Evolutionary conservation across 2,888 invertebrate genomes (phyloP).

Genomic region (Invenusta paracnida): DNA sequence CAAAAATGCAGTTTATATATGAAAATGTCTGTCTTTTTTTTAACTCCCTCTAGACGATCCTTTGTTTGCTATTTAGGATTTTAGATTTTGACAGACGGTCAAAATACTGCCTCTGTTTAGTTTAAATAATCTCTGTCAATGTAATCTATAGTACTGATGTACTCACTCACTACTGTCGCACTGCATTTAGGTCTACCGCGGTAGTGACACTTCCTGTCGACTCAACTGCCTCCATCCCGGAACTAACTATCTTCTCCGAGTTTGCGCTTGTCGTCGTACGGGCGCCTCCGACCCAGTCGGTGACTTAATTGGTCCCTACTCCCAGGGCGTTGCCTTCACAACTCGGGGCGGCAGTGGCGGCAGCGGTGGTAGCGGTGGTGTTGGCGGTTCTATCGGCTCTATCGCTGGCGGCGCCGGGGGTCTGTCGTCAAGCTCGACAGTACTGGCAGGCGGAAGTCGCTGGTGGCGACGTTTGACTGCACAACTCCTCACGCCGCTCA

Average conservation of each 20-base stretch:
- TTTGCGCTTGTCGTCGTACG: conserved; percentile 65
- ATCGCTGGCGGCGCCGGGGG: neutral
- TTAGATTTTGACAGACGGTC: too few species aligned
- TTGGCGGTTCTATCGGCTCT: conserved; percentile 23
- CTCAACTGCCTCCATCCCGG: conserved; percentile 69
- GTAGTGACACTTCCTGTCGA: conserved; percentile 63
- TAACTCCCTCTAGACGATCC: too few species aligned
- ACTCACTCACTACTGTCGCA: too few species aligned
- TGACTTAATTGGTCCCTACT: neutral
- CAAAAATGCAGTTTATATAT: too few species aligned
- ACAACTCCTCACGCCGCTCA: conserved; percentile 57
- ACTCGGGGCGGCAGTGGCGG: conserved; percentile 58
- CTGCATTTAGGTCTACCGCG: conserved; percentile 63
- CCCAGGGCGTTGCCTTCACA: conserved; percentile 66
- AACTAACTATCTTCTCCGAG: conserved; percentile 72
- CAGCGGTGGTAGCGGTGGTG: conserved; percentile 44
- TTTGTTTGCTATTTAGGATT: too few species aligned
- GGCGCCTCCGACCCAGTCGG: neutral
- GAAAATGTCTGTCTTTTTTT: too few species aligned
- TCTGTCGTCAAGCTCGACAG: neutral
- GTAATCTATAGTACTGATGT: too few species aligned
- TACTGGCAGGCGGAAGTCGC: too few species aligned
- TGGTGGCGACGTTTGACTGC: neutral
- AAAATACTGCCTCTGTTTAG: too few species aligned
- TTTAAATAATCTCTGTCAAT: too few species aligned